phyloP scores from a whole-genome alignment of 2,888 invertebrate species.

The Selenia dentaria region DNA sequence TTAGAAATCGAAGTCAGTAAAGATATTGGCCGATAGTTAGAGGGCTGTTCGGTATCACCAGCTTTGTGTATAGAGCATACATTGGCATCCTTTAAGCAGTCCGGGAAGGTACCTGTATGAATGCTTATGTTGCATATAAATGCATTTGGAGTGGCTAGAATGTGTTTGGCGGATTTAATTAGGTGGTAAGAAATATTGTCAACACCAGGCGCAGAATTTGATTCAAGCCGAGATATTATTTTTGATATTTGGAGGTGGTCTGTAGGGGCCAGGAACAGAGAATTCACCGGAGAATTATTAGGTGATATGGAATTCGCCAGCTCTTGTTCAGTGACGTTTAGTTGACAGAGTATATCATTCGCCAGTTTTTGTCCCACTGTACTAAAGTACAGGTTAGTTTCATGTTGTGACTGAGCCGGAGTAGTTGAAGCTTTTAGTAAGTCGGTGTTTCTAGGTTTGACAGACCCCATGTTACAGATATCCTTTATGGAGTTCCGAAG shows the following conservation, averaged over 20 bases:
- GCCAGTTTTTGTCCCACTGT: background rate
- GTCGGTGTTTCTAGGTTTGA: background rate
- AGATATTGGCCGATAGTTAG: background rate
- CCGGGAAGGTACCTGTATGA: background rate
- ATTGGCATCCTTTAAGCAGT: background rate
- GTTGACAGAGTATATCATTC: background rate
- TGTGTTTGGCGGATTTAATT: background rate
- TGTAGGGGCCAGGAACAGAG: background rate
- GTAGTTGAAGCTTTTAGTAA: background rate
- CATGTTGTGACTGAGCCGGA: background rate
- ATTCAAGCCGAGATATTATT: background rate
- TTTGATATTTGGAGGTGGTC: background rate
- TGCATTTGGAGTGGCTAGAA: background rate
- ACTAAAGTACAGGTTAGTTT: background rate
- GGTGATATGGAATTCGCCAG: background rate
- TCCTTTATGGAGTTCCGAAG: background rate
- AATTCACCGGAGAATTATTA: background rate
- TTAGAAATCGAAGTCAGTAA: no score
- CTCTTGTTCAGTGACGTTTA: background rate
- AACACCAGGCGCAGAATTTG: background rate
- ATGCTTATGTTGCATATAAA: background rate
- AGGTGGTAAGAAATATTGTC: background rate
- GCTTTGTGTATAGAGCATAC: background rate
- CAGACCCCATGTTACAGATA: background rate
- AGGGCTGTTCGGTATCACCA: background rate